These are phyloP conservation scores for Augiades crinisus DNA, from an alignment of 2,888 invertebrate species.

Conservation along the genomic window DNA sequence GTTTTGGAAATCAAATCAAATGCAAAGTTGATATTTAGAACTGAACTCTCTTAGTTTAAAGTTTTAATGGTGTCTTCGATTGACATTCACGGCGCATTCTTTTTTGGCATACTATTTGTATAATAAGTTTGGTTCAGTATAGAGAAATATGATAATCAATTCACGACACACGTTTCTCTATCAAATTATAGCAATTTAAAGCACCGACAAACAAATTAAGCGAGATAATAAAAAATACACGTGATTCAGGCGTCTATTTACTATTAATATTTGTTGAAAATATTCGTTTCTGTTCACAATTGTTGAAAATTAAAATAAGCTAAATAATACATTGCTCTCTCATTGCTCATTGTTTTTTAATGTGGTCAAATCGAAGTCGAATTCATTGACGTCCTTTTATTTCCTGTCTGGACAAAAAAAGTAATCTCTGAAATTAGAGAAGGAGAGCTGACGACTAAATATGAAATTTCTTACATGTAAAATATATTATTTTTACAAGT, in stretches of 20 bases:
- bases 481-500: no score
- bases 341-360: conserved; percentile 13
- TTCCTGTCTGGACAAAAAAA: no score
- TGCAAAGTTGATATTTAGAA: no score
- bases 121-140: neutral
- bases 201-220: conserved; percentile 35
- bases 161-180: conserved; percentile 41
- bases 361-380: neutral
- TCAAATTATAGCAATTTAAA: conserved; percentile 41
- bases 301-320: conserved; percentile 33
- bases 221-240: conserved; percentile 39
- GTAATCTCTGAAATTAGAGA: no score
- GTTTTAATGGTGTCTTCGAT: no score
- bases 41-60: no score
- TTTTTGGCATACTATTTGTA: neutral
- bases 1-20: no score
- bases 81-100: no score
- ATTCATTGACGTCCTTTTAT: no score
- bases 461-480: no score
- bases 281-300: conserved; percentile 33
- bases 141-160: conserved; percentile 38
- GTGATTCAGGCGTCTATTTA: conserved; percentile 37
- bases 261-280: conserved; percentile 35
- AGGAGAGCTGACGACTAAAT: no score
- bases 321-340: conserved; percentile 17